Percentiles rank a stretch among this genome's conserved stretches.
Evolutionary conservation across 2,113 vertebrate genomes (phyloP).

Genomic region (Polyodon spathula): DNA sequence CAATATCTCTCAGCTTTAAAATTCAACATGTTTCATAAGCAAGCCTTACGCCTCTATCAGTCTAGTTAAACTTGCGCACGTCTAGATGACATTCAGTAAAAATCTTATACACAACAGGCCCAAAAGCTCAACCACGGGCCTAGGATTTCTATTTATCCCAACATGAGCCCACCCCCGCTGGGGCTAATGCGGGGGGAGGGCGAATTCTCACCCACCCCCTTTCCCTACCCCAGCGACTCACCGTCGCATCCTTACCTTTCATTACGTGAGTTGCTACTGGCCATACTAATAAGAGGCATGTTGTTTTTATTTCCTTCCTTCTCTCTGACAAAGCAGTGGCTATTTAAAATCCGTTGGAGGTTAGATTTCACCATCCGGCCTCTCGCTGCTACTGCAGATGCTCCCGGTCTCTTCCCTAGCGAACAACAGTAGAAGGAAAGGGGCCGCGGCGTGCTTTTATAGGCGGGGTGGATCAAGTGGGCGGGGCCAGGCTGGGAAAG

Average conservation of each 20-base stretch:
- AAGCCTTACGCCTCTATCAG: too few species aligned
- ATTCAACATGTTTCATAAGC: too few species aligned
- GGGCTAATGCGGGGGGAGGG: neutral
- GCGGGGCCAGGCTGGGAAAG: too few species aligned
- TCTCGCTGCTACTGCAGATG: conserved; percentile 52
- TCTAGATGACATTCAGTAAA: too few species aligned
- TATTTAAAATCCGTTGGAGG: conserved; percentile 99
- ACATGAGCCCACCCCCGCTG: neutral
- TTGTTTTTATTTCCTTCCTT: conserved; percentile 87
- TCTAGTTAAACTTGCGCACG: too few species aligned
- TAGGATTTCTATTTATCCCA: neutral
- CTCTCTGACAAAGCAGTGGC: conserved; percentile 98
- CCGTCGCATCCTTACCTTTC: conserved; percentile 64
- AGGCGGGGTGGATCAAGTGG: conserved; percentile 34
- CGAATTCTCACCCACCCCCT: too few species aligned
- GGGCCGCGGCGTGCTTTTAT: conserved; percentile 22
- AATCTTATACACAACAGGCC: neutral
- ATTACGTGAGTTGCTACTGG: conserved; percentile 61
- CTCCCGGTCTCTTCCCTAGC: conserved; percentile 19
- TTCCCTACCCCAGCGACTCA: neutral
- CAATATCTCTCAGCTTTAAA: too few species aligned
- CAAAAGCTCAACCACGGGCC: neutral
- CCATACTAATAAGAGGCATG: conserved; percentile 84
- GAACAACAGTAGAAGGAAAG: conserved; percentile 39
- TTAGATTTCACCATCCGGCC: conserved; percentile 99